These are phyloP conservation scores for Andrena dorsata DNA, from an alignment of 2,888 invertebrate species.

Conservation along the genomic window DNA sequence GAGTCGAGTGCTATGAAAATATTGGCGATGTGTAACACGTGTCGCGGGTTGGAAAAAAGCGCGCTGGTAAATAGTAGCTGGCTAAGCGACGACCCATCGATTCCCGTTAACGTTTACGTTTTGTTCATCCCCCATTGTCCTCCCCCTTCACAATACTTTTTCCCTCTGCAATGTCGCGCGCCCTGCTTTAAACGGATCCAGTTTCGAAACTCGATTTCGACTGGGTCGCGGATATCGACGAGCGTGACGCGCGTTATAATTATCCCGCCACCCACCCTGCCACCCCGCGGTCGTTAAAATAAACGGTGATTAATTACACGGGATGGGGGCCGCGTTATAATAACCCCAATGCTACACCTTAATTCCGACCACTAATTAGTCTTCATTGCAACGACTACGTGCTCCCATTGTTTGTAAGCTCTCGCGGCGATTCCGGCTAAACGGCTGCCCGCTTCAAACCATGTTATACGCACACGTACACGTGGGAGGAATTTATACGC, in stretches of 20 bases:
- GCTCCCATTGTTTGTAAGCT: conserved; percentile 37
- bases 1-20: conserved; percentile 38
- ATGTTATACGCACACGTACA: neutral
- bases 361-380: conserved; percentile 50
- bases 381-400: conserved; percentile 32
- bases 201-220: conserved; percentile 27
- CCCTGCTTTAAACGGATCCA: neutral
- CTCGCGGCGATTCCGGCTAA: conserved; percentile 22
- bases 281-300: conserved; percentile 1
- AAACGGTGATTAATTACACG: conserved; percentile 55
- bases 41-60: conserved; percentile 30
- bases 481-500: conserved; percentile 36
- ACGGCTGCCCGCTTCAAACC: neutral
- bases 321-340: conserved; percentile 23
- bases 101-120: conserved; percentile 44
- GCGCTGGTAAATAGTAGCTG: conserved; percentile 28
- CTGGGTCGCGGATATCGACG: neutral
- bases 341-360: conserved; percentile 32
- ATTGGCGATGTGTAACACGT: conserved; percentile 56
- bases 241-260: conserved; percentile 26
- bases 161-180: neutral
- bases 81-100: conserved; percentile 23
- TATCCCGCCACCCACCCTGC: neutral
- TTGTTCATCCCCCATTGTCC: conserved; percentile 8
- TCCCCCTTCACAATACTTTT: neutral